These are phyloP conservation scores for Pseudanteris insignis DNA, from an alignment of 2,888 invertebrate species.

Conservation along the genomic window DNA sequence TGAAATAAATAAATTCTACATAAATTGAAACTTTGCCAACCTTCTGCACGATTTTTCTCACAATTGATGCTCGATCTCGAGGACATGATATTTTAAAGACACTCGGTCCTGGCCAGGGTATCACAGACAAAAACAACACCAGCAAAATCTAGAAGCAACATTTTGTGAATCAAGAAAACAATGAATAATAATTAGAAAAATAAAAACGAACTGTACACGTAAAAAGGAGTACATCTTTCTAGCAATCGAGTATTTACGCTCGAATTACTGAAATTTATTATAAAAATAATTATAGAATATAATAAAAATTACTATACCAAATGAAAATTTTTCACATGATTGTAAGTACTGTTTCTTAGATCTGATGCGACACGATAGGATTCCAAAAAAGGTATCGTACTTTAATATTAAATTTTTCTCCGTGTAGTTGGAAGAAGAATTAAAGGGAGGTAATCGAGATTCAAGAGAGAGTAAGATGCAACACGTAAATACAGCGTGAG, in stretches of 20 bases:
- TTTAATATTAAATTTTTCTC: no score
- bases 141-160: slow-evolving; percentile 76
- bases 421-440: neutral
- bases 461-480: slow-evolving; percentile 2
- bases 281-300: no score
- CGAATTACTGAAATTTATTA: no score
- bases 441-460: neutral
- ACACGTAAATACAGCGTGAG: slow-evolving; percentile 27
- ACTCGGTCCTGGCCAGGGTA: slow-evolving; percentile 89
- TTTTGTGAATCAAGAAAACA: slow-evolving; percentile 4
- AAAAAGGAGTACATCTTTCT: no score
- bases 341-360: no score
- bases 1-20: neutral
- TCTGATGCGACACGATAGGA: no score
- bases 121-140: slow-evolving; percentile 81
- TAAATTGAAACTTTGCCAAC: slow-evolving; percentile 54
- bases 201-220: no score
- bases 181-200: neutral
- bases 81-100: slow-evolving; percentile 88
- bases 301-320: no score
- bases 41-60: slow-evolving; percentile 86
- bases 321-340: no score
- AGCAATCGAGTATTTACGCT: no score
- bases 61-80: slow-evolving; percentile 87
- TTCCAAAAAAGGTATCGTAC: no score